phyloP scores from a whole-genome alignment of 2,888 invertebrate species.

The Sturmia bella region DNA sequence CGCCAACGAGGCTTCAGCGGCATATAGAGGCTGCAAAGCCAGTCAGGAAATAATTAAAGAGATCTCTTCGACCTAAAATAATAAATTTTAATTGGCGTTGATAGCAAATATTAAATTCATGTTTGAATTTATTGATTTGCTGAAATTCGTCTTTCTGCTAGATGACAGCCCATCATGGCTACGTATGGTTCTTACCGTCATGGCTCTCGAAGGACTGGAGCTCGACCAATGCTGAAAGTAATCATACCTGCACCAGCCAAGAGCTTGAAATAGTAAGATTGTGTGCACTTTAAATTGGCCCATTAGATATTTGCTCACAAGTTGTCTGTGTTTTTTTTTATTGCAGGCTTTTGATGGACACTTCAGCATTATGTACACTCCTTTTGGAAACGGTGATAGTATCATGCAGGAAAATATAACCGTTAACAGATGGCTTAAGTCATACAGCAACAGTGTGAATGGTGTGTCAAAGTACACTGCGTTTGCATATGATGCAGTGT shows the following conservation, averaged over 20 bases:
- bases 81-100: no score
- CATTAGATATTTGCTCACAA: no score
- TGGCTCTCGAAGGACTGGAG: conserved; percentile 87
- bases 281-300: not conserved
- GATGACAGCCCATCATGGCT: conserved; percentile 88
- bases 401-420: conserved; percentile 85
- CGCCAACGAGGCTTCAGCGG: no score
- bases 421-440: conserved; percentile 84
- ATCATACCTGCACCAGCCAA: conserved; percentile 83
- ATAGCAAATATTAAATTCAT: no score
- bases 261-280: conserved; percentile 84
- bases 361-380: conserved; percentile 87
- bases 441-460: conserved; percentile 62
- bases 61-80: no score
- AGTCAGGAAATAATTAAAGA: no score
- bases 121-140: not conserved
- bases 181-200: conserved; percentile 93
- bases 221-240: conserved; percentile 82
- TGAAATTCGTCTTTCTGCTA: conserved; percentile 72
- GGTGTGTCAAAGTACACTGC: conserved; percentile 86
- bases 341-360: conserved; percentile 87
- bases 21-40: no score
- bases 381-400: conserved; percentile 84
- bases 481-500: conserved; percentile 91
- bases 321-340: not conserved